Evolutionary conservation across 2,888 invertebrate genomes (phyloP).

Genomic region (Lasioglossum villosulum): DNA sequence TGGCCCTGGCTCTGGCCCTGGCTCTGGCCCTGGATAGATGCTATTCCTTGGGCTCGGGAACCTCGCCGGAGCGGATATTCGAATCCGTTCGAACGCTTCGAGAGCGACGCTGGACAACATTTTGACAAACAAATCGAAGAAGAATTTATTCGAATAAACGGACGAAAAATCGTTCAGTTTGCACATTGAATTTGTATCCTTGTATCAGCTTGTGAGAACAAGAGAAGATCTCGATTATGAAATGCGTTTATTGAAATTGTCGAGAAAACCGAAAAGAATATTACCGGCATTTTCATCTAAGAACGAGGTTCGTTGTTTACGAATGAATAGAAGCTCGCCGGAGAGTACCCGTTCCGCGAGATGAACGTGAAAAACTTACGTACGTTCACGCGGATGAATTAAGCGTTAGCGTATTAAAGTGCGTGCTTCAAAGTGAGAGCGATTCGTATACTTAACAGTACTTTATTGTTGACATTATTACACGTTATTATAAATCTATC

Average conservation of each 20-base stretch:
- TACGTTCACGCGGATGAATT: neutral
- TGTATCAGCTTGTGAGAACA: too few relatives aligned
- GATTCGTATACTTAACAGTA: conserved; percentile 75
- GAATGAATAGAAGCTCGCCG: neutral
- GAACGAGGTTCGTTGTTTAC: neutral
- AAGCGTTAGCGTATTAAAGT: neutral
- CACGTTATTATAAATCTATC: conserved; percentile 81
- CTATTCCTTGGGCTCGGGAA: neutral
- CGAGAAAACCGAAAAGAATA: too few relatives aligned
- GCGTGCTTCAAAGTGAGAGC: conserved; percentile 1
- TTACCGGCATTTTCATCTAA: neutral
- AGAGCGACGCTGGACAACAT: too few relatives aligned
- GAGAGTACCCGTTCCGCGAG: neutral
- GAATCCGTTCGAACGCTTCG: neutral
- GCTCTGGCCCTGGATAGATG: too few relatives aligned
- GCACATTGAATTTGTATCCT: too few relatives aligned
- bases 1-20: too few relatives aligned
- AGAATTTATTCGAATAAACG: too few relatives aligned
- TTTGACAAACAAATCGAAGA: too few relatives aligned
- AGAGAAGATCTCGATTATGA: too few relatives aligned
- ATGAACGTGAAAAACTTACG: neutral
- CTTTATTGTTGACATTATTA: conserved; percentile 79
- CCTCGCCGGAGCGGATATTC: neutral
- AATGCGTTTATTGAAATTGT: neutral
- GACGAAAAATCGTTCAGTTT: neutral